A percentile compares a stretch with the other conserved stretches of the same genome.
Evolutionary conservation across 1,140 invertebrate genomes (phyloP).

Genomic region (Colletes gigas): DNA sequence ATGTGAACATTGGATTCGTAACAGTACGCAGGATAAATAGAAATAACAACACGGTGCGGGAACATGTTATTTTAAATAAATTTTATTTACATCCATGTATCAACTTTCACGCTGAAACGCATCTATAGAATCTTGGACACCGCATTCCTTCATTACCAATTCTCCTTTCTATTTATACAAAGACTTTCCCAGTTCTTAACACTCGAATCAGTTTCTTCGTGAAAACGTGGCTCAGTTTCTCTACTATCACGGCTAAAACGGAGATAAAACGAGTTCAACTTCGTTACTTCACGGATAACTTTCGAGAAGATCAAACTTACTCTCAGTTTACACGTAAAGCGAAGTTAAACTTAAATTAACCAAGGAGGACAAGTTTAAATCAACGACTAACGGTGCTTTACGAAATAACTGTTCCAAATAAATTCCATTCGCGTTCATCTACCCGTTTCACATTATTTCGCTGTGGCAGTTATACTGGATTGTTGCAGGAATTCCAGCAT

Average conservation of each 20-base stretch:
- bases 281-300: not conserved
- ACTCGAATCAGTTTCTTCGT: not conserved
- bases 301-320: not conserved
- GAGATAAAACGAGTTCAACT: not conserved
- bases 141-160: not conserved
- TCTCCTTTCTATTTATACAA: not conserved
- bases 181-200: not conserved
- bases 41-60: not conserved
- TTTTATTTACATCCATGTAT: constrained; percentile 21
- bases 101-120: not conserved
- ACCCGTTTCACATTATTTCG: not conserved
- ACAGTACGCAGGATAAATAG: not conserved
- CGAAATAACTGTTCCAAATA: not conserved
- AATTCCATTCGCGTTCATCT: not conserved
- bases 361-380: not conserved
- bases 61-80: constrained; percentile 26
- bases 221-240: not conserved
- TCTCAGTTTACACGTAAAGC: not conserved
- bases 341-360: not conserved
- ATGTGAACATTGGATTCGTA: too few species aligned
- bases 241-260: constrained; percentile 23
- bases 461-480: not conserved
- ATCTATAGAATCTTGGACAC: not conserved
- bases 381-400: not conserved
- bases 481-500: not conserved